These are phyloP conservation scores for Eupleurogrammus muticus DNA, from an alignment of 2,797 vertebrate genomes.

Conservation along the genomic window DNA sequence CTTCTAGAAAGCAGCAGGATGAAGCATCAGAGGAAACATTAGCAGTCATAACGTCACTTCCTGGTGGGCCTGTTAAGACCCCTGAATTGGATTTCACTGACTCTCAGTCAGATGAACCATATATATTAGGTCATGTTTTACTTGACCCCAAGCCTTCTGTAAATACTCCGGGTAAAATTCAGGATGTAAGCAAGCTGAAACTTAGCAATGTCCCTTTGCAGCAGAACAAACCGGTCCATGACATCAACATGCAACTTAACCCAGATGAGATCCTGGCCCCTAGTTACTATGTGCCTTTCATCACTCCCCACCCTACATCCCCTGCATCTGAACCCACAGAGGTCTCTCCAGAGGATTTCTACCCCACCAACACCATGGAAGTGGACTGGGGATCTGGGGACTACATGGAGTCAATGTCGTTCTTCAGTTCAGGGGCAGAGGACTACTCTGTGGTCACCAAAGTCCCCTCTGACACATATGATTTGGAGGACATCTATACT, in stretches of 20 bases:
- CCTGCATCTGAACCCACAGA: conserved; percentile 79
- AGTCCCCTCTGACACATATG: conserved; percentile 79
- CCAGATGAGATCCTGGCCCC: conserved; percentile 62
- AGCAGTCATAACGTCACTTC: conserved; percentile 34
- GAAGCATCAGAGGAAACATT: conserved; percentile 35
- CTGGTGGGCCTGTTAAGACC: conserved; percentile 37
- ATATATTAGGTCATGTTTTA: conserved; percentile 19
- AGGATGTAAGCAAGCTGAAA: conserved; percentile 50
- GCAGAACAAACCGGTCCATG: conserved; percentile 44
- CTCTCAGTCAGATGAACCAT: conserved; percentile 33
- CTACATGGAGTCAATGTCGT: conserved; percentile 88
- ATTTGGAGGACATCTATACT: conserved; percentile 84
- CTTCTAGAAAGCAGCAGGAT: conserved; percentile 42
- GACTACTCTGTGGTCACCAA: conserved; percentile 80
- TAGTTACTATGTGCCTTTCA: conserved; percentile 78
- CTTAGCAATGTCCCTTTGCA: conserved; percentile 58
- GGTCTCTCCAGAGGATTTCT: conserved; percentile 77
- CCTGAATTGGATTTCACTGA: conserved; percentile 35
- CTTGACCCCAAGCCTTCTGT: conserved; percentile 8
- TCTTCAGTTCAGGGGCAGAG: conserved; percentile 76
- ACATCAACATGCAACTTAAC: conserved; percentile 46
- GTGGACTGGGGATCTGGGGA: conserved; percentile 90
- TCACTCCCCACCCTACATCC: conserved; percentile 73
- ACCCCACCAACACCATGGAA: conserved; percentile 82
- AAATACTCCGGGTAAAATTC: conserved; percentile 34